These are phyloP conservation scores for Morone saxatilis DNA, from an alignment of 2,113 vertebrate species.

Conservation along the genomic window DNA sequence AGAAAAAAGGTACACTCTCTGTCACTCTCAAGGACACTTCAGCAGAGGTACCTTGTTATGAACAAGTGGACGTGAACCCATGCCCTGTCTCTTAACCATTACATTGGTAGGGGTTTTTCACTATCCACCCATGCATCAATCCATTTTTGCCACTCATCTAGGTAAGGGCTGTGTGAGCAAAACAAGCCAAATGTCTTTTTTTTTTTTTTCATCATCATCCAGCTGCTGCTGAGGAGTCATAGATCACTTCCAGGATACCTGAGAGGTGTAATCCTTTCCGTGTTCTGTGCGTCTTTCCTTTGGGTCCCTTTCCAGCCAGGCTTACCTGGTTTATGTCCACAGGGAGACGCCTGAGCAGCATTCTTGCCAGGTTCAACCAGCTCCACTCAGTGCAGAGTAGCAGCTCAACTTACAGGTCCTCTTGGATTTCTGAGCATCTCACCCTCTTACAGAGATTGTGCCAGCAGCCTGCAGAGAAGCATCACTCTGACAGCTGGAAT, in stretches of 20 bases:
- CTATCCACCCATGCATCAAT: conserved; percentile 19
- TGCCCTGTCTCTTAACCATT: conserved; percentile 17
- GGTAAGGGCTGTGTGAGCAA: background rate
- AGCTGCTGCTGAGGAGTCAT: conserved; percentile 13
- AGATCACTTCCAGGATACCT: conserved; percentile 30
- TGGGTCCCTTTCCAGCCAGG: conserved; percentile 27
- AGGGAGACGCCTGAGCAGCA: conserved; percentile 41
- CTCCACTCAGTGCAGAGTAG: conserved; percentile 37
- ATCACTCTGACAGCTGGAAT: conserved; percentile 33
- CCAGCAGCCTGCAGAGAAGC: conserved; percentile 43
- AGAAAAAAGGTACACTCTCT: conserved; percentile 4
- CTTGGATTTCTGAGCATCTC: conserved; percentile 53
- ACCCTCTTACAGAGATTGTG: conserved; percentile 45
- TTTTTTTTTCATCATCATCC: conserved; percentile 15
- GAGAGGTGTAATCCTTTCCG: conserved; percentile 45
- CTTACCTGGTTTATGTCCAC: conserved; percentile 49
- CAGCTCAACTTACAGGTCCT: conserved; percentile 50
- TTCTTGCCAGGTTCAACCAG: conserved; percentile 49
- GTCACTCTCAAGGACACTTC: conserved; percentile 21
- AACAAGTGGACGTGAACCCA: conserved; percentile 7
- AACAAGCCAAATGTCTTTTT: conserved; percentile 28
- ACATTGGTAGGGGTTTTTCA: background rate
- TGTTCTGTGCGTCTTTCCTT: conserved; percentile 35
- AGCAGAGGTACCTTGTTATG: conserved; percentile 10
- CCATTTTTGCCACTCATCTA: conserved; percentile 18